Evolutionary conservation across 2,113 vertebrate genomes (phyloP).

Genomic region (Montifringilla adamsi): DNA sequence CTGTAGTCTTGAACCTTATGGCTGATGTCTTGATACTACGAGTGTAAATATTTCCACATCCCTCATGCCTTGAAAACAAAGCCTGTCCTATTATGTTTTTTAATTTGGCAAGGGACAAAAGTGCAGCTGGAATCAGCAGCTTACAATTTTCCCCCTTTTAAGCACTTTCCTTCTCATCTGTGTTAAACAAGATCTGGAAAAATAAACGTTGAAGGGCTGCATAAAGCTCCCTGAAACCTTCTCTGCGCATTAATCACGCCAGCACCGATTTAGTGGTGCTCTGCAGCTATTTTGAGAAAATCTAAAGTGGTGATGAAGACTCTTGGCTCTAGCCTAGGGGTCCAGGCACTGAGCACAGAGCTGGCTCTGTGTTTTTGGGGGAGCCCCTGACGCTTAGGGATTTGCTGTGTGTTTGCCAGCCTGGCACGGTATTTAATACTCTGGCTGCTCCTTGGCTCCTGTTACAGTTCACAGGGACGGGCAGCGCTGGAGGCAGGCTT

Average conservation of each 20-base stretch:
- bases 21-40: background rate
- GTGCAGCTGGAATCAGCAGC: background rate
- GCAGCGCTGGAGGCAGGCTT: accelerated
- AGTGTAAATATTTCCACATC: constrained; percentile 40
- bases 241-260: background rate
- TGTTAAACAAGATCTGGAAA: constrained; percentile 22
- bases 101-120: constrained; percentile 7
- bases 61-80: constrained; percentile 11
- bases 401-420: background rate
- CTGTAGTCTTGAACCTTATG: background rate
- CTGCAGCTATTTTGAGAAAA: constrained; percentile 2
- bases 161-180: constrained; percentile 14
- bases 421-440: background rate
- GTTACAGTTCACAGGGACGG: background rate
- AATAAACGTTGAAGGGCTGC: background rate
- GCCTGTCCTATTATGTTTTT: background rate
- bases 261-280: background rate
- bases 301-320: background rate
- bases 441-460: background rate
- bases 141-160: constrained; percentile 19
- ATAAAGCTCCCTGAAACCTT: background rate
- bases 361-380: background rate
- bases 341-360: background rate
- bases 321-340: background rate
- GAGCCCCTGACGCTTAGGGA: background rate